Evolutionary conservation across 2,888 invertebrate species (phyloP).

Genomic region (Torymus auratus): DNA sequence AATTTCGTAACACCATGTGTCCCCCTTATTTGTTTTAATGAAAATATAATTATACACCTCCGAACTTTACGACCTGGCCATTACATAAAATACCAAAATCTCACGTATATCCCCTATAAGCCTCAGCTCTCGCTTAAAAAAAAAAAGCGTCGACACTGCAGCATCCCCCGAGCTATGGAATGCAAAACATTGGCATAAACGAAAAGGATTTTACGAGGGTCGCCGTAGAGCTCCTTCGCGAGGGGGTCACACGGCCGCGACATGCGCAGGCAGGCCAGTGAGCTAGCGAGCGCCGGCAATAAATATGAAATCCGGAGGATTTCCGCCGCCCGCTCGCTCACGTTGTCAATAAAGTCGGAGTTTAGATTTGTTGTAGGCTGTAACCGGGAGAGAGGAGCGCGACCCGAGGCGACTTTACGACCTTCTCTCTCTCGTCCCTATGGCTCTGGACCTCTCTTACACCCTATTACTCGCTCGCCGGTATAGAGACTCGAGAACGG

Average conservation of each 20-base stretch:
- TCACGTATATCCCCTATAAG: background rate
- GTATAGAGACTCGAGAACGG: background rate
- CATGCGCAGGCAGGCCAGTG: background rate
- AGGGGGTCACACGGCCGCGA: constrained; percentile 5
- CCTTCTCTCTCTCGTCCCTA: background rate
- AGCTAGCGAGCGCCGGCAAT: constrained; percentile 50
- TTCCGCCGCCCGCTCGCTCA: constrained; percentile 46
- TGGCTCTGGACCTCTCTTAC: constrained; percentile 3
- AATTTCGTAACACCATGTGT: too few species aligned
- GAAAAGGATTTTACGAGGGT: constrained; percentile 19
- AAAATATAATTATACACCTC: too few species aligned
- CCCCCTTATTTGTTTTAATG: too few species aligned
- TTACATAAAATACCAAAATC: constrained; percentile 1
- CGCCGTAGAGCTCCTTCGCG: constrained; percentile 3
- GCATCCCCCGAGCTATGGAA: background rate
- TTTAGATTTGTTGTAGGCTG: constrained; percentile 62
- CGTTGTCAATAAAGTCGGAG: constrained; percentile 64
- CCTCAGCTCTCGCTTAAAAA: background rate
- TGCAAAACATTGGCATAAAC: constrained; percentile 12
- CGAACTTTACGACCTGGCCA: too few species aligned
- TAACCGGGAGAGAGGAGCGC: constrained; percentile 13
- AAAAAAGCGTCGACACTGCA: constrained; percentile 7
- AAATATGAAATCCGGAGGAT: constrained; percentile 65
- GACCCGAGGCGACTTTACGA: constrained; percentile 29
- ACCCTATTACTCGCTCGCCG: constrained; percentile 14